These are phyloP conservation scores for Calameuta pallipes DNA, from an alignment of 2,888 invertebrate genomes.

Conservation along the genomic window DNA sequence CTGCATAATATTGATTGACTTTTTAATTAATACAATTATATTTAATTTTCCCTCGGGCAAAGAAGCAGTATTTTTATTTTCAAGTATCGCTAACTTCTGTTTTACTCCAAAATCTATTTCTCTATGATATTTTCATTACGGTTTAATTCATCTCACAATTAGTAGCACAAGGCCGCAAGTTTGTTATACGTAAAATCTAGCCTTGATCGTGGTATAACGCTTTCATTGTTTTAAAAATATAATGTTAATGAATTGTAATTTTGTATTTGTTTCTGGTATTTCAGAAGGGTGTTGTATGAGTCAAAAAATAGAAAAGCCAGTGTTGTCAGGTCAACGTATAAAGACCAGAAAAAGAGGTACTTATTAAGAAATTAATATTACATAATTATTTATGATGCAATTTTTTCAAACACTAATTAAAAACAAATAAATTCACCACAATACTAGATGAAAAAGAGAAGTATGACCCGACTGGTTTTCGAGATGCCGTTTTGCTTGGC, in stretches of 20 bases:
- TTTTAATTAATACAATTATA: neutral
- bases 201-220: neutral
- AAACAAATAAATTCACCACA: constrained; percentile 10
- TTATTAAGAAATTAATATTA: neutral
- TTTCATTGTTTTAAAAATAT: neutral
- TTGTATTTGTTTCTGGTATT: constrained; percentile 64
- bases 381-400: neutral
- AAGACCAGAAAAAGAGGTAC: constrained; percentile 99
- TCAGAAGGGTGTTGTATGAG: constrained; percentile 97
- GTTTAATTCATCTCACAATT: neutral
- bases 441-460: constrained; percentile 98
- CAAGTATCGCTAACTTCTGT: neutral
- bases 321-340: constrained; percentile 99
- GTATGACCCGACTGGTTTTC: constrained; percentile 98
- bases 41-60: neutral
- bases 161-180: neutral
- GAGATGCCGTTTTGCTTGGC: constrained; percentile 96
- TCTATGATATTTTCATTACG: neutral
- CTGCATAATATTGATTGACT: neutral
- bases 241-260: neutral
- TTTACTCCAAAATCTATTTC: neutral
- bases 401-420: neutral
- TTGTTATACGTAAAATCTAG: neutral
- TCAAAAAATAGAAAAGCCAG: constrained; percentile 99
- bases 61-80: neutral